These are phyloP conservation scores for Drosophila trapezifrons DNA, from an alignment of 1,140 invertebrate genomes.

Conservation along the genomic window DNA sequence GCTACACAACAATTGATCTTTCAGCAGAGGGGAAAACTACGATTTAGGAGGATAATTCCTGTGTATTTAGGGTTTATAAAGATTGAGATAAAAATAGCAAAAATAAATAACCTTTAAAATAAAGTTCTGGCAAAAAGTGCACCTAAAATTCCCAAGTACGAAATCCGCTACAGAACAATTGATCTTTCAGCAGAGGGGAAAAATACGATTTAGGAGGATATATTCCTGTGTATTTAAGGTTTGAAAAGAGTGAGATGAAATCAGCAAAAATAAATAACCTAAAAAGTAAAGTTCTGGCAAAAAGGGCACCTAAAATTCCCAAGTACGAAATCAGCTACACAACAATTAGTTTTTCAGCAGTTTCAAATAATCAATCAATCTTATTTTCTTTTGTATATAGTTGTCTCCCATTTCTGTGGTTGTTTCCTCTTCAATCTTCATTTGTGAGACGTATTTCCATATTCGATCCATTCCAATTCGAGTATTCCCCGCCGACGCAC, in stretches of 20 bases:
- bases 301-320: not conserved
- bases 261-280: not conserved
- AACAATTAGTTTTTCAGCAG: not conserved
- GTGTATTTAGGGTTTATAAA: no score
- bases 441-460: constrained; percentile 7
- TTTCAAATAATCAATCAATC: not conserved
- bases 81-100: not conserved
- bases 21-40: not conserved
- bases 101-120: not conserved
- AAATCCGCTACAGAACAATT: not conserved
- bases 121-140: not conserved
- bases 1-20: no score
- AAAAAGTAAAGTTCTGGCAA: not conserved
- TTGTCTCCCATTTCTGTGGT: not conserved
- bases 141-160: not conserved
- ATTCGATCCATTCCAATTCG: not conserved
- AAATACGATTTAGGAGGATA: no score
- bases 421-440: not conserved
- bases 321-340: not conserved
- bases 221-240: no score
- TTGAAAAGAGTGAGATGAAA: not conserved
- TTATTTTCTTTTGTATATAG: no score
- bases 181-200: not conserved
- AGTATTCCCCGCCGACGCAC: not conserved
- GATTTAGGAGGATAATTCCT: no score